These are phyloP conservation scores for Coregonus sp. DNA, from an alignment of 2,797 vertebrate species.

Conservation along the genomic window DNA sequence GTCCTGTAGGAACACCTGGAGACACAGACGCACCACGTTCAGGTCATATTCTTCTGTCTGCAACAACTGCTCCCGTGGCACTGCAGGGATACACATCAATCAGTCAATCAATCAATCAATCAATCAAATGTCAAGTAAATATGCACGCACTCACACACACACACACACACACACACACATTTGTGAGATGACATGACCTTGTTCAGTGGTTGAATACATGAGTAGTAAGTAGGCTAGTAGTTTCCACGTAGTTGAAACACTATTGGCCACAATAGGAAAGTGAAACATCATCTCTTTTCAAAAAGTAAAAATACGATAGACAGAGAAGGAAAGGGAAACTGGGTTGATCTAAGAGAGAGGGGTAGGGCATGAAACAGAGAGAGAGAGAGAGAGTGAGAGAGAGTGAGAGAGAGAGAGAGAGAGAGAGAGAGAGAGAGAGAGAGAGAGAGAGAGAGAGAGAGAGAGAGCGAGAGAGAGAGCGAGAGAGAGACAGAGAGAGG, in stretches of 20 bases:
- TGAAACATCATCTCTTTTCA: neutral
- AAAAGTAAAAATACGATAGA: neutral
- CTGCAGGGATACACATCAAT: conserved; percentile 65
- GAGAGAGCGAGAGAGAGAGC: neutral
- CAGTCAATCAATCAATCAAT: neutral
- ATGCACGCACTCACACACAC: neutral
- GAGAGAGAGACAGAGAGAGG: neutral
- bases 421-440: neutral
- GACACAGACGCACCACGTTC: conserved; percentile 96
- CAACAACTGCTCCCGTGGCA: conserved; percentile 87
- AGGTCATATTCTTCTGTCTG: conserved; percentile 94
- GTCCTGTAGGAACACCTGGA: conserved; percentile 91
- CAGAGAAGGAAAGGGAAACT: neutral
- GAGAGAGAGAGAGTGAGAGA: neutral
- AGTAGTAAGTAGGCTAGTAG: neutral
- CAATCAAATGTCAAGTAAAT: neutral
- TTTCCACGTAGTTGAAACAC: neutral
- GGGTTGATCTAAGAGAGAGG: neutral
- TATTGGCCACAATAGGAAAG: neutral
- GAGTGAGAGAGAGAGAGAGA: neutral
- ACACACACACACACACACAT: no score
- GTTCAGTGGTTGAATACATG: neutral
- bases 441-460: conserved; percentile 1
- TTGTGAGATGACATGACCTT: neutral
- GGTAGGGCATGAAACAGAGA: neutral